Evolutionary conservation across 2,113 vertebrate genomes (phyloP).

Genomic region (Apodemus sylvaticus): DNA sequence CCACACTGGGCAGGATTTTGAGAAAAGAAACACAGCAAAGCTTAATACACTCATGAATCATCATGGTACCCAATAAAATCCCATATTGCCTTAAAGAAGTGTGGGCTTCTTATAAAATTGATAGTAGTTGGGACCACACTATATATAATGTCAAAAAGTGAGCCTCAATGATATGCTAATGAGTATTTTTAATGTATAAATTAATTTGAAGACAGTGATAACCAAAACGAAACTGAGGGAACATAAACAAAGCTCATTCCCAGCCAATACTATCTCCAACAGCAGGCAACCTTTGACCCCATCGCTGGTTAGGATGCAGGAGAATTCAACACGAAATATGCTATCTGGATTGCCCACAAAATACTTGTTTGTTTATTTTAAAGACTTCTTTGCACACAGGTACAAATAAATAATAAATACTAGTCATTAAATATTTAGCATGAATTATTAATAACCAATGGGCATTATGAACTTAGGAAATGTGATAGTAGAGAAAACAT

Average conservation of each 20-base stretch:
- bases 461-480: constrained; percentile 23
- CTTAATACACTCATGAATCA: constrained; percentile 47
- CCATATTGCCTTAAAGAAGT: not conserved
- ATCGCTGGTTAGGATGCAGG: not conserved
- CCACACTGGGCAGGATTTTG: constrained; percentile 37
- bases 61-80: not conserved
- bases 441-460: not conserved
- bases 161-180: not conserved
- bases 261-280: not conserved
- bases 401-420: constrained; percentile 37
- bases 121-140: not conserved
- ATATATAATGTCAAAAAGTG: not conserved
- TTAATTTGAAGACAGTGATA: constrained; percentile 5
- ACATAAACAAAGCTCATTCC: constrained; percentile 15
- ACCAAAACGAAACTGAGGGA: constrained; percentile 28
- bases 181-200: constrained; percentile 23
- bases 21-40: not conserved
- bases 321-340: not conserved
- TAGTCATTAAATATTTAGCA: constrained; percentile 15
- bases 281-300: not conserved
- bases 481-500: constrained; percentile 1
- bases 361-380: not conserved
- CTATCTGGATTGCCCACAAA: not conserved
- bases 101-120: constrained; percentile 28
- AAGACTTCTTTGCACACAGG: not conserved